Percentiles rank a stretch among this genome's conserved stretches.
Conservation (phyloP, 2,888 invertebrate genomes). For the Xanthia togata region DNA sequence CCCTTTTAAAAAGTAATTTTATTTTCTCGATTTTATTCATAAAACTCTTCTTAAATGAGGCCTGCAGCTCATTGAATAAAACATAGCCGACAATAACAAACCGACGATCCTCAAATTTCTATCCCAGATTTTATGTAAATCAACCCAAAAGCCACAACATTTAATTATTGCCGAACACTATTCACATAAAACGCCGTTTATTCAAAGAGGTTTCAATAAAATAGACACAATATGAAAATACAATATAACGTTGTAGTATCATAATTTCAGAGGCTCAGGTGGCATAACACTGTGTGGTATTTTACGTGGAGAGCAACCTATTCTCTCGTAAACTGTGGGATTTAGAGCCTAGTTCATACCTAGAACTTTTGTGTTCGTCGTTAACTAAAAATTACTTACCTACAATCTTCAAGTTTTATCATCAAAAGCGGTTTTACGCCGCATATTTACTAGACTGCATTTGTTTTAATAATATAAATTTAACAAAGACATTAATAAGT, state of each 20-base stretch:
- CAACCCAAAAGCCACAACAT: conserved; percentile 29
- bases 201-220: conserved; percentile 52
- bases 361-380: conserved; percentile 69
- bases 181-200: conserved; percentile 38
- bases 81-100: neutral
- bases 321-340: conserved; percentile 73
- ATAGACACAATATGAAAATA: conserved; percentile 60
- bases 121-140: conserved; percentile 39
- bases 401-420: conserved; percentile 61
- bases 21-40: neutral
- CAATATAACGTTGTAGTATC: conserved; percentile 60
- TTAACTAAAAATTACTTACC: conserved; percentile 68
- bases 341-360: conserved; percentile 70
- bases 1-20: neutral
- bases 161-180: conserved; percentile 40
- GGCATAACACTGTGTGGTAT: conserved; percentile 63
- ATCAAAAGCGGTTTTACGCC: conserved; percentile 42
- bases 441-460: conserved; percentile 53
- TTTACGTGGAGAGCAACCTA: conserved; percentile 65
- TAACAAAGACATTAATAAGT: conserved; percentile 51
- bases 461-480: conserved; percentile 47
- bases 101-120: neutral
- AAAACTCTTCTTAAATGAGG: neutral
- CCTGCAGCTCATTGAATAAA: conserved; percentile 1
- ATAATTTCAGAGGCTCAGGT: conserved; percentile 73